Evolutionary conservation across 2,113 vertebrate genomes (phyloP), one percentile per base, ranked within the genome.

Genomic region (Chaetorhynchus papuensis): DNA sequence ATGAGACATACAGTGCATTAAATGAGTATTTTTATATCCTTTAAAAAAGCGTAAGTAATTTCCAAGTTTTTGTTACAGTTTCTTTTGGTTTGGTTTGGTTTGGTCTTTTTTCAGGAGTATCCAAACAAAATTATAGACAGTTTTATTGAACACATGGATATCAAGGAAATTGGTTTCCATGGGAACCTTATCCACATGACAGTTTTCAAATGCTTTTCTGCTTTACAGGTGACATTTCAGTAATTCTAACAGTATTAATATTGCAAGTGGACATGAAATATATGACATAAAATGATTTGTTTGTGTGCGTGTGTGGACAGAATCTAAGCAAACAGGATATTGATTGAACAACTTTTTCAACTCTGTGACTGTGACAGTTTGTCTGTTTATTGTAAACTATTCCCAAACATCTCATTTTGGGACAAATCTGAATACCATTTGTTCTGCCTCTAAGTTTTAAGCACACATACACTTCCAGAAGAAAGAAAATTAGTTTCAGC

Each of bases 151-250:
- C 49, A 93, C 56, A 86, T 53, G 56, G 79, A 53, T 94, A 93
- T 83, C 66, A 93, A 91, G 74, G 42, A 95, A 96, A 93, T 60
- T 89, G 75, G 95, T 97, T 97, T 95, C 97, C 87, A 96, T 96
- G 90, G 97, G 56, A 97, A 97, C 95, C 23, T 78, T 82, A 91
- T 95, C 74, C 88, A 90, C 87, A 94, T 84, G 96, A 87, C 94
- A 95, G 78, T 64, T 97, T 96, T 96, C 75, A 94, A 94, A 96
- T 69, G 61, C 15, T 91, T 89, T 87, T 78, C 69, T 78, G 63
- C 82, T 91, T 96, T 94, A 59, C 87, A 95, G 95, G 87, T 96
- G 94, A 96, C 92, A 97, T 96, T 97, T 96, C 90, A 83, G 84
- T 93, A 93, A 94, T 96, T 96, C 91, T 91, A 91, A 83, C 0